A percentile compares a stretch with the other conserved stretches of the same genome.
Conservation (phyloP, 2,797 vertebrate genomes). For the Kryptopterus vitreolus region DNA sequence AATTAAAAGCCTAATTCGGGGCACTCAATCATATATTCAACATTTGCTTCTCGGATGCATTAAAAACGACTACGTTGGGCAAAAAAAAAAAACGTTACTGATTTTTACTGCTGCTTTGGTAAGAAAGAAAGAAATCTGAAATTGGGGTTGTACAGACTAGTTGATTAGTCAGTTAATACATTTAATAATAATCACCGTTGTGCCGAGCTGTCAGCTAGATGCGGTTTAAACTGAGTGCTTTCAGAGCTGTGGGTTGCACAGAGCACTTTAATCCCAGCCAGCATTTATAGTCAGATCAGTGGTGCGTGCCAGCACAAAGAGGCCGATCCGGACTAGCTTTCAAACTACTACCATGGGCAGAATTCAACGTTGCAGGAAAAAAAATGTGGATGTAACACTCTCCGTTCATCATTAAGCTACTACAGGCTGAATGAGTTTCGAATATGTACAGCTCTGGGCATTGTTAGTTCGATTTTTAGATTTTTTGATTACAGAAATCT, state of each 20-base stretch:
- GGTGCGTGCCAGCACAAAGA: background rate
- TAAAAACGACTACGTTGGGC: background rate
- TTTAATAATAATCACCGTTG: background rate
- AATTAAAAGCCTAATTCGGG: constrained; percentile 22
- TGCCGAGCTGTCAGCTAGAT: no score
- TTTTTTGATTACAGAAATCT: background rate
- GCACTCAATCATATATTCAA: background rate
- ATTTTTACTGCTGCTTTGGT: background rate
- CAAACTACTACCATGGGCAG: background rate
- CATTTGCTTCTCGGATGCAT: background rate
- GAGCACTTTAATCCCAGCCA: no score
- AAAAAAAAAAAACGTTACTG: background rate
- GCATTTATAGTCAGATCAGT: constrained; percentile 7
- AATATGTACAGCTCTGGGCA: no score
- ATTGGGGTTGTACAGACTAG: background rate
- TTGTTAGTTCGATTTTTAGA: no score
- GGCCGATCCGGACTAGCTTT: background rate
- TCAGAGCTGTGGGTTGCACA: background rate
- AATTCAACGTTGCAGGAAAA: background rate
- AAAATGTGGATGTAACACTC: background rate
- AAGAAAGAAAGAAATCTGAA: background rate
- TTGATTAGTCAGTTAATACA: background rate
- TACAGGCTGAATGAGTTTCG: background rate
- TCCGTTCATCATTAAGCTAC: background rate
- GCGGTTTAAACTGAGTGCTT: background rate